Conservation (phyloP, 2,113 vertebrate species). For the Cyanocitta stelleri region DNA sequence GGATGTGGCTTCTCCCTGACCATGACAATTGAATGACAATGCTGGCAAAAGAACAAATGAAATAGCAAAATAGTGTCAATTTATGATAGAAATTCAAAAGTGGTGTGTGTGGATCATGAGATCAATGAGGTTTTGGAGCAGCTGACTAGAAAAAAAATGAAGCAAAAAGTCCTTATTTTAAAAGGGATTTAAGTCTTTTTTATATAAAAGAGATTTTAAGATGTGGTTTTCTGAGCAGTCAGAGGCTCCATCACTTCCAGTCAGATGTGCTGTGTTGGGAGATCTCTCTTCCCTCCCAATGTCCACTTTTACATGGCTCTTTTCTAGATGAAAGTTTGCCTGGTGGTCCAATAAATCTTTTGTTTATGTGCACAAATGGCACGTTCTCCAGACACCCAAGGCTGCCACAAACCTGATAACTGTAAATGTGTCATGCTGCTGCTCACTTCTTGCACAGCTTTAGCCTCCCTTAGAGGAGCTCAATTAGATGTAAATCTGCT, state of each 20-base stretch:
- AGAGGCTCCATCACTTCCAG: neutral
- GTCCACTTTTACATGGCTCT: rapidly evolving
- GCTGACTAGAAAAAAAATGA: neutral
- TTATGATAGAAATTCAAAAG: neutral
- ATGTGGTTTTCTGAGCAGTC: neutral
- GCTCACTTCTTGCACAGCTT: neutral
- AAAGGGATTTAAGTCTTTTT: neutral
- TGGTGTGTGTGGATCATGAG: neutral
- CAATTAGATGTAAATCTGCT: neutral
- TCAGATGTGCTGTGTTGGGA: neutral
- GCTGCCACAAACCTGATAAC: neutral
- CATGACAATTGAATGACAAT: neutral
- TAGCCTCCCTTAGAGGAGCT: neutral
- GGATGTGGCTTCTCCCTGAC: neutral
- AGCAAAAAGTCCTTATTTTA: neutral
- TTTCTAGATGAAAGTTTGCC: neutral
- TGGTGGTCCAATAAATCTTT: neutral
- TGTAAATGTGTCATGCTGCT: neutral
- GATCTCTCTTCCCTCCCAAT: neutral
- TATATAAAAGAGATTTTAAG: neutral
- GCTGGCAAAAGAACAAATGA: neutral
- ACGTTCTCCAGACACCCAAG: neutral
- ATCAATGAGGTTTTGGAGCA: neutral
- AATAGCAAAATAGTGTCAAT: neutral
- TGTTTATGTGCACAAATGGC: neutral